A percentile compares a stretch with the other conserved stretches of the same genome.
phyloP scores from a whole-genome alignment of 2,797 vertebrate species.

The Anableps anableps region DNA sequence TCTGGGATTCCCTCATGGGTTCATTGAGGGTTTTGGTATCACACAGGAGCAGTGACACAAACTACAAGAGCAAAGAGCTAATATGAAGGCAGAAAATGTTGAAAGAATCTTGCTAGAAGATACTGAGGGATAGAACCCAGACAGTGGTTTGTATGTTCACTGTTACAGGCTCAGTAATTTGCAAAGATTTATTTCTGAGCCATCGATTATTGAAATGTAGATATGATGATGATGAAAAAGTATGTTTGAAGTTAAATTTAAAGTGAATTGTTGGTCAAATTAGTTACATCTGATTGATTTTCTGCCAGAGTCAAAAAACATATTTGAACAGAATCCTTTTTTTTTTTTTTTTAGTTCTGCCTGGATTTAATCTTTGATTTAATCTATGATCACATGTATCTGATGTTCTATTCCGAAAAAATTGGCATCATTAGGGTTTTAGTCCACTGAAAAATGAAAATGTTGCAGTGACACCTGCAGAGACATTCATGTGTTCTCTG shows the following conservation, averaged over 20 bases:
- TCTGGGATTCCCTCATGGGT: too few species aligned
- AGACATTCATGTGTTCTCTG: conserved; percentile 22
- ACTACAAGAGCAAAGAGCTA: conserved; percentile 10
- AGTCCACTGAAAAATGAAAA: conserved; percentile 20
- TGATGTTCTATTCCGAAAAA: conserved; percentile 38
- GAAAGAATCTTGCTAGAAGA: conserved; percentile 3
- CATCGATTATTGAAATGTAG: neutral
- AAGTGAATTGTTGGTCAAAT: conserved; percentile 16
- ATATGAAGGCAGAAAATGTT: conserved; percentile 17
- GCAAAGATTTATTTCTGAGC: conserved; percentile 30
- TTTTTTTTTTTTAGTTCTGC: conserved; percentile 13
- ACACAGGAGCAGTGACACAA: conserved; percentile 9
- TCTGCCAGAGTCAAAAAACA: conserved; percentile 23
- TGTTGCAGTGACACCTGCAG: conserved; percentile 14
- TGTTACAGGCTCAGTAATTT: conserved; percentile 19
- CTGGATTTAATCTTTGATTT: neutral
- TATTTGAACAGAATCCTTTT: conserved; percentile 5
- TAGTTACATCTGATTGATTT: conserved; percentile 22
- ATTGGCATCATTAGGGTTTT: conserved; percentile 28
- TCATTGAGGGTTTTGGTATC: conserved; percentile 18
- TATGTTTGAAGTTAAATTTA: neutral
- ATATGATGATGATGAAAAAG: neutral
- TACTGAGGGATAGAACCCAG: conserved; percentile 5
- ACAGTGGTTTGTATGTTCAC: conserved; percentile 19
- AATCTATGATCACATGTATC: neutral